Percentiles rank a stretch among this genome's conserved stretches.
Evolutionary conservation across 2,888 invertebrate species (phyloP).

Genomic region (Agonopterix alstromeriana): DNA sequence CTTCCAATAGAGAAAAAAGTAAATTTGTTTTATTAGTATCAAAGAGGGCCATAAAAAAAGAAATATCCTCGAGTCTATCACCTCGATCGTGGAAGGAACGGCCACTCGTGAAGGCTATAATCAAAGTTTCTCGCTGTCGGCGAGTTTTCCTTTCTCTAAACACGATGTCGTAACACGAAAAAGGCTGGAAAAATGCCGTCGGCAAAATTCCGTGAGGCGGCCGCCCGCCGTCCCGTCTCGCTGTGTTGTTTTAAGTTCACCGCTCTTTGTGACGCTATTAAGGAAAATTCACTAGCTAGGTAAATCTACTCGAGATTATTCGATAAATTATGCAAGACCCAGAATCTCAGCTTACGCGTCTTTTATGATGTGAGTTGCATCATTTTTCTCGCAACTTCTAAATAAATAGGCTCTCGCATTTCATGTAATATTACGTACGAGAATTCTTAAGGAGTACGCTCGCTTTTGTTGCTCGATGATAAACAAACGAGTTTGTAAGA

Average conservation of each 20-base stretch:
- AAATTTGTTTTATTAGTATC: constrained; percentile 73
- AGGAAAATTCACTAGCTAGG: constrained; percentile 46
- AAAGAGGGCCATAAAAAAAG: constrained; percentile 68
- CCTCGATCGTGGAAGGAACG: constrained; percentile 63
- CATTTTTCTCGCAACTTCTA: constrained; percentile 11
- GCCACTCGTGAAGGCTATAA: constrained; percentile 71
- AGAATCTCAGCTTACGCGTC: constrained; percentile 13
- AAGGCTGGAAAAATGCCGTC: constrained; percentile 68
- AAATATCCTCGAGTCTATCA: constrained; percentile 67
- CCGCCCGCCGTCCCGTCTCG: constrained; percentile 32
- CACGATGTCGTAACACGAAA: constrained; percentile 73
- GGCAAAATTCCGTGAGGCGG: constrained; percentile 54
- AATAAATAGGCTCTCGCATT: no score
- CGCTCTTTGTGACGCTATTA: constrained; percentile 51
- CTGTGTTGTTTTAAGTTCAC: constrained; percentile 55
- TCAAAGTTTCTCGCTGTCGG: constrained; percentile 71
- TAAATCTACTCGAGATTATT: constrained; percentile 39
- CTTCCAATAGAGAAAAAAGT: constrained; percentile 53
- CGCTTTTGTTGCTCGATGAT: neutral
- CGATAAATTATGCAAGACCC: constrained; percentile 19
- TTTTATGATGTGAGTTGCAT: constrained; percentile 19
- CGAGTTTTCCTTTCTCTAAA: constrained; percentile 72
- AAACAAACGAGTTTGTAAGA: neutral
- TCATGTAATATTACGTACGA: neutral
- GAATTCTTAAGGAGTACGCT: neutral